phyloP scores from a whole-genome alignment of 35 echinoderm and acorn worm species.

The Nesometra sesokonis region DNA sequence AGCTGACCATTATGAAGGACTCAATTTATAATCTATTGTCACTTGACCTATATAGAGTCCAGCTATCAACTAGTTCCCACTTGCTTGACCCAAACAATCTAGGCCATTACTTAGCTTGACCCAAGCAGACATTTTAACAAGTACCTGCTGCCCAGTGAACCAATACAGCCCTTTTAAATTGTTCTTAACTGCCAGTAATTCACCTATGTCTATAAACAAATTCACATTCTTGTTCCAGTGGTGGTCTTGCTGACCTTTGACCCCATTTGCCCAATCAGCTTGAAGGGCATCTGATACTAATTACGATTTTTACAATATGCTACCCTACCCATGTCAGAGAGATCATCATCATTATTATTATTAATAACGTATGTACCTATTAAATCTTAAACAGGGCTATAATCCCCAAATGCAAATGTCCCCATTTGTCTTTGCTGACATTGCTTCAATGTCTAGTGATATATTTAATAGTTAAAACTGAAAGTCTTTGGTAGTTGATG shows the following conservation, averaged over 20 bases:
- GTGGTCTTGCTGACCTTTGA: neutral
- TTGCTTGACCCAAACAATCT: no score
- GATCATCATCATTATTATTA: neutral
- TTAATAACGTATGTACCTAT: neutral
- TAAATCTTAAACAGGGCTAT: neutral
- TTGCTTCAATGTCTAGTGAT: neutral
- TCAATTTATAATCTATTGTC: no score
- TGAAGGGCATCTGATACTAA: neutral
- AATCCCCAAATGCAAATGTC: neutral
- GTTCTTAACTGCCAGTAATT: neutral
- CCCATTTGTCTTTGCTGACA: no score
- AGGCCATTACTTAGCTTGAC: no score
- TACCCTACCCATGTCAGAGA: neutral
- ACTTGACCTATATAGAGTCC: no score
- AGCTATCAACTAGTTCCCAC: no score
- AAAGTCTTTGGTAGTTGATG: no score
- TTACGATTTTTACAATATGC: neutral
- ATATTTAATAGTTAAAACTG: neutral
- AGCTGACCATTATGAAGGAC: no score
- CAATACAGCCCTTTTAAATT: no score
- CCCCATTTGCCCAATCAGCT: neutral
- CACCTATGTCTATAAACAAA: neutral
- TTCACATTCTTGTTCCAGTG: neutral
- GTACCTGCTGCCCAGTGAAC: no score
- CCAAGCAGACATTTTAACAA: no score